Evolutionary conservation across 2,888 invertebrate genomes (phyloP).

Genomic region (Drosophila limbata): DNA sequence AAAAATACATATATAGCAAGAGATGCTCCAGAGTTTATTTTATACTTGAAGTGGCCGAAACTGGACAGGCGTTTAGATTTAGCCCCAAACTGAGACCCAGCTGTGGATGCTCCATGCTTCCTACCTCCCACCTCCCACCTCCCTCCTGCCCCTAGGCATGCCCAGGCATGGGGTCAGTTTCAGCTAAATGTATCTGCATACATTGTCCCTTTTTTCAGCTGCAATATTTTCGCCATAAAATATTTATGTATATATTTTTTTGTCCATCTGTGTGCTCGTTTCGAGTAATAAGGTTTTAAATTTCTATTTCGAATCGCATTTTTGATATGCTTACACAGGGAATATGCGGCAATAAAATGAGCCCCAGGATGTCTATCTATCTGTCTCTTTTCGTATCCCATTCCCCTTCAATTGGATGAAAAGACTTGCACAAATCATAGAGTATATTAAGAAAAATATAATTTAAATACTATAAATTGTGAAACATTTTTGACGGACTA

Average conservation of each 20-base stretch:
- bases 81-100: constrained; percentile 43
- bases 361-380: constrained; percentile 10
- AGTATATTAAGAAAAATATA: not conserved
- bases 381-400: not conserved
- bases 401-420: not conserved
- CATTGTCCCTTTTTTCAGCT: constrained; percentile 75
- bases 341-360: constrained; percentile 72
- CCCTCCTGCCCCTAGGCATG: constrained; percentile 4
- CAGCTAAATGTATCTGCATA: constrained; percentile 66
- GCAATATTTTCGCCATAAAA: constrained; percentile 79
- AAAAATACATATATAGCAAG: constrained; percentile 4
- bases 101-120: constrained; percentile 2
- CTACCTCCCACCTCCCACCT: not conserved
- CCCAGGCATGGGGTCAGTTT: constrained; percentile 60
- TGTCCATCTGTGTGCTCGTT: constrained; percentile 39
- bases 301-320: constrained; percentile 75
- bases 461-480: not conserved
- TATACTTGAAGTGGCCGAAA: constrained; percentile 41
- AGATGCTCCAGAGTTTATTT: constrained; percentile 36
- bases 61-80: constrained; percentile 66
- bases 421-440: not conserved
- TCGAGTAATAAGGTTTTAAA: constrained; percentile 77
- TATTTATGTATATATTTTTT: constrained; percentile 65
- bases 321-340: constrained; percentile 68
- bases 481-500: not conserved